A percentile compares a stretch with the other conserved stretches of the same genome.
phyloP scores from a whole-genome alignment of 2,113 vertebrate genomes.

The Triplophysa rosa region DNA sequence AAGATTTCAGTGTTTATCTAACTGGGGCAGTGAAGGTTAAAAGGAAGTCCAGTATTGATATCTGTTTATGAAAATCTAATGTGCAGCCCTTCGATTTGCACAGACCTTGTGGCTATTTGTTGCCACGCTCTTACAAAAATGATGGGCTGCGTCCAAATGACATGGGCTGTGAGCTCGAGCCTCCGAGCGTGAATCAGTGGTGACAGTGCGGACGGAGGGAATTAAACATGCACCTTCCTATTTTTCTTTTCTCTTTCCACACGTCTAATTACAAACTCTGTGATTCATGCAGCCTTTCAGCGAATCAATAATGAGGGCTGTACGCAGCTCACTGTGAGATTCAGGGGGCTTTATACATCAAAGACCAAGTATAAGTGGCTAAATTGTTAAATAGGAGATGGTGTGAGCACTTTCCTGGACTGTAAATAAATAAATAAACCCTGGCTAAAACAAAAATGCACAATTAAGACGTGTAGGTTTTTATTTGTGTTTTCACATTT shows the following conservation, averaged over 20 bases:
- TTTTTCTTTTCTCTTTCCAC: constrained; percentile 21
- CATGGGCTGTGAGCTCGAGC: background rate
- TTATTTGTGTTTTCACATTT: background rate
- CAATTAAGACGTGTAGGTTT: no score
- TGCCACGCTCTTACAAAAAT: background rate
- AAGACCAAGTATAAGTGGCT: constrained; percentile 46
- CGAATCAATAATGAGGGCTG: constrained; percentile 39
- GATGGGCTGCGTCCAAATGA: background rate
- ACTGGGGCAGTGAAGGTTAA: background rate
- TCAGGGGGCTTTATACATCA: constrained; percentile 44
- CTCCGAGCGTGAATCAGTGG: background rate
- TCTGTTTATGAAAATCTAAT: constrained; percentile 12
- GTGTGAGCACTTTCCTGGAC: constrained; percentile 25
- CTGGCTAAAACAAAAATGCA: constrained; percentile 1
- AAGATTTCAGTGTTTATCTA: background rate
- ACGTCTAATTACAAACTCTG: background rate
- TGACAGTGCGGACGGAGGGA: constrained; percentile 13
- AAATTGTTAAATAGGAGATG: constrained; percentile 26
- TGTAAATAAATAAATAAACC: constrained; percentile 39
- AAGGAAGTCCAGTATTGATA: background rate
- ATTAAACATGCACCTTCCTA: constrained; percentile 4
- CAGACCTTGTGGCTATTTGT: background rate
- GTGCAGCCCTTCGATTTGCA: background rate
- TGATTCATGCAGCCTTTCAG: constrained; percentile 46
- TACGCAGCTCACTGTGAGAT: constrained; percentile 21